Evolutionary conservation across 2,113 vertebrate species (phyloP), one percentile per base, ranked within the genome.

Genomic region (Cheirogaleus medius): DNA sequence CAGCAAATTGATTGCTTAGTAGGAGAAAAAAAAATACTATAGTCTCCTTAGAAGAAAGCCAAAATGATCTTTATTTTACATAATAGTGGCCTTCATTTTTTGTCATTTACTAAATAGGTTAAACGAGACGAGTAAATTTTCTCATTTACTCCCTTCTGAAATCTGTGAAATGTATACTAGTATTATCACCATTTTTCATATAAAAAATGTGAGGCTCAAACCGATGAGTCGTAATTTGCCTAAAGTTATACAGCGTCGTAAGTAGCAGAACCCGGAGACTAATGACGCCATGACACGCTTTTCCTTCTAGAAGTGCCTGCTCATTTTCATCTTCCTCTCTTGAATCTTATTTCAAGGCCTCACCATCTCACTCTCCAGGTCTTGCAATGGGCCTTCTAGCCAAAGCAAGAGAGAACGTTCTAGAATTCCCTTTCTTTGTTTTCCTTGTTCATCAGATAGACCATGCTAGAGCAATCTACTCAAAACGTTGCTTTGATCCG

Each of bases 51-150:
- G 9, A 76, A 49, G 44, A 68, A 56, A 97, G 66, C 18, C 8
- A 68, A 84, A 95, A 96, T 56, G n/a, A 5, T 5, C 3, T 32
- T 95, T 87, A 63, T 74, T 96, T 94, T 73, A 78, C 83, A 54
- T 73, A 92, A 63, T 3, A 39, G 20, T 17, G 21, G 8, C 6
- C 69, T 90, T n/a, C 2, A 20, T 29, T 78, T 90, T 54, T 27
- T 54, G 18, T 5, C 17, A 44, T 66, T 86, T 63, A 60, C 20
- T 25, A 17, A 25, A 52, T 27, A 66, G 12, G 4, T 15, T 81
- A 42, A 87, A 86, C 3, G 13, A 7, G 60, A 60, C 49, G 34
- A 66, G 42, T 71, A 18, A 37, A 15, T 64, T 64, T 71, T 74
- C 37, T 60, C 63, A 83, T 32, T 56, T 73, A 27, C 1, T 44